Conservation (phyloP, 2,113 vertebrate genomes). For the Noturus placidus region DNA sequence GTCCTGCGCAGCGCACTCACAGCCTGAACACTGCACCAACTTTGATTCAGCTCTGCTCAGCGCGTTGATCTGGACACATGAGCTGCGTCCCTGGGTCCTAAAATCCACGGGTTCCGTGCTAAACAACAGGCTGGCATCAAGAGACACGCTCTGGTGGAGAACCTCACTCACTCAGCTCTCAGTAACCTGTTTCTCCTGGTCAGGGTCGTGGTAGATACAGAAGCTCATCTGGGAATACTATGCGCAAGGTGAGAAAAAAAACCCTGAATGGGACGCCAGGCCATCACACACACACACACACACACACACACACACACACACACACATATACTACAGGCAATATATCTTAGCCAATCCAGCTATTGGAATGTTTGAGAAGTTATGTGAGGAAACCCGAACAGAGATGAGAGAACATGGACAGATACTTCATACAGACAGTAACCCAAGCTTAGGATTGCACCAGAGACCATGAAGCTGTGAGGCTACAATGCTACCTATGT, state of each 20-base stretch:
- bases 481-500: background rate
- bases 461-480: background rate
- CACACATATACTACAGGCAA: background rate
- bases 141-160: background rate
- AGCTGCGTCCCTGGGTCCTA: slow-evolving; percentile 41
- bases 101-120: background rate
- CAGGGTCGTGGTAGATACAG: background rate
- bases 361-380: background rate
- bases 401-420: background rate
- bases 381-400: background rate
- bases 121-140: background rate
- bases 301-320: background rate
- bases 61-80: background rate
- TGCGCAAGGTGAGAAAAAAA: background rate
- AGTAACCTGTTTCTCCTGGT: background rate
- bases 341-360: background rate
- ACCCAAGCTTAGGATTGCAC: background rate
- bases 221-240: background rate
- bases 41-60: slow-evolving; percentile 1
- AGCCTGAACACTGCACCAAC: background rate
- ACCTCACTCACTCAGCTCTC: background rate
- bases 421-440: background rate
- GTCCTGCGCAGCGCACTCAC: background rate
- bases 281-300: background rate
- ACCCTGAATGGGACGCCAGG: background rate